A percentile compares a stretch with the other conserved stretches of the same genome.
Evolutionary conservation across 2,888 invertebrate species (phyloP).

Genomic region (Philereme vetulata): DNA sequence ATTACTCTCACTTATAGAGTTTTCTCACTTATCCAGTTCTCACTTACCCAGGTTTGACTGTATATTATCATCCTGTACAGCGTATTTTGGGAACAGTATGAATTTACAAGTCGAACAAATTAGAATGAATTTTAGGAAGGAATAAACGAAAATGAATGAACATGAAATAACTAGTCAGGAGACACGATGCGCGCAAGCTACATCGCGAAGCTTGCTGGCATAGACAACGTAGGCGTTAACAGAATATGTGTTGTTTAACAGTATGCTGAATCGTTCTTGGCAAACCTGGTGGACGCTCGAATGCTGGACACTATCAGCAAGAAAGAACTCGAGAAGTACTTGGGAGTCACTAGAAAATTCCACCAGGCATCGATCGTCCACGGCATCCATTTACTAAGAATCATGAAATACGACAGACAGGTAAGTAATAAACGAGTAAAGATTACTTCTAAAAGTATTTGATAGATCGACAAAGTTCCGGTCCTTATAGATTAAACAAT

Average conservation of each 20-base stretch:
- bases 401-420: conserved; percentile 96
- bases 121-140: too few species aligned
- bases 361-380: conserved; percentile 97
- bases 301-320: conserved; percentile 96
- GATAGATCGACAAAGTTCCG: conserved; percentile 23
- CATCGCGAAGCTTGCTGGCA: too few species aligned
- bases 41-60: too few species aligned
- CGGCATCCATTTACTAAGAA: conserved; percentile 95
- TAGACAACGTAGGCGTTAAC: too few species aligned
- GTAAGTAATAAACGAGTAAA: conserved; percentile 64
- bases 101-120: too few species aligned
- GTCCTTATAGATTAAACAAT: conserved; percentile 20
- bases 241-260: conserved; percentile 72
- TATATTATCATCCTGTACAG: too few species aligned
- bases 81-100: too few species aligned
- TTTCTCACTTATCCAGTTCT: too few species aligned
- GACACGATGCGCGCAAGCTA: too few species aligned
- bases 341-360: conserved; percentile 96
- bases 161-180: too few species aligned
- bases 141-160: too few species aligned
- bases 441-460: conserved; percentile 9
- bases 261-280: conserved; percentile 94
- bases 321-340: conserved; percentile 96
- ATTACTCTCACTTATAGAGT: too few species aligned
- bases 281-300: conserved; percentile 95